Base-by-base conservation (phyloP, 2,113 vertebrate genomes). In the Lagenorhynchus albirostris region DNA sequence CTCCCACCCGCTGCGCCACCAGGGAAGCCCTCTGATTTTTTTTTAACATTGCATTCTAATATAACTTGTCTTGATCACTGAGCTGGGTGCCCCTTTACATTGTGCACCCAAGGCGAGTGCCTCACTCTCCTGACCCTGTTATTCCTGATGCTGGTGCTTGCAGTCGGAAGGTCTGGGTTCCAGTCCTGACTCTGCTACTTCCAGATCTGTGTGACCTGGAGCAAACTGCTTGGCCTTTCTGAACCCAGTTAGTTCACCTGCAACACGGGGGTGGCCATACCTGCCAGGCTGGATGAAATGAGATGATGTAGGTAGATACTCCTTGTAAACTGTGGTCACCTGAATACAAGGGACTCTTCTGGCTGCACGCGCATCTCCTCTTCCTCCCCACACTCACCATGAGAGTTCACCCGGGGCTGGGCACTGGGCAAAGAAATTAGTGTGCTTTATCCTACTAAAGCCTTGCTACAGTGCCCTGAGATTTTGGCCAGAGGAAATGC, bases 81-180 rank as follows among this genome's bases (percentile, higher is more conserved):
- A 79, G 31, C 17, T 14, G 8, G 44, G 86, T 1, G 6, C 12
- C 11, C 18, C 70, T 79, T 62, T 36, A 10, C 8, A 3, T 6
- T 65, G 4, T 6, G n/a, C 0, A 1, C 5, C 38, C 18, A 1
- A 9, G 18, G 31, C 7, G 6, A 71, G 36, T 25, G 17, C 31
- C 55, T 50, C 31, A 0, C 53, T 58, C 2, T 0, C n/a, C 77
- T 33, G 62, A 20, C 8, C 53, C 9, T 3, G 2, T 14, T 25
- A 3, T 14, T 25, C 15, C n/a, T 0, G 25, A 53, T 20, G 25
- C 50, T 18, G 29, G 33, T 7, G 25, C 55, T 20, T 36, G 50
- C 10, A 8, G 5, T 3, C 0, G 0, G 71, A 50, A 15, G 79
- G 47, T 47, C 3, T 1, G 21, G 20, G 12, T 1, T 50, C 73